A percentile compares a stretch with the other conserved stretches of the same genome.
Conservation (phyloP, 1,140 invertebrate genomes). For the Dermatophagoides farinae region DNA sequence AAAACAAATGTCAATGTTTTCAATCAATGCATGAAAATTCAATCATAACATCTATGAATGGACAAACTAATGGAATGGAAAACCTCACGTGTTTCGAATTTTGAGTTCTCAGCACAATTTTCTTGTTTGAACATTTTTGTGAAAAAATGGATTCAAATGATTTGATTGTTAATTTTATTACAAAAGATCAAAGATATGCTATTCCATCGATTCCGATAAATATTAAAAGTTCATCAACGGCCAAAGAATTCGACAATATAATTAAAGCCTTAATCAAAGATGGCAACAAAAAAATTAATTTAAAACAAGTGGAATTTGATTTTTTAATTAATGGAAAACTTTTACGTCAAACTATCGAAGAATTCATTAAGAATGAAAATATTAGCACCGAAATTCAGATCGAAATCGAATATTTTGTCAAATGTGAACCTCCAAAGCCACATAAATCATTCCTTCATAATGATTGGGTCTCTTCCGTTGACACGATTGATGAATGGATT, state of each 20-base stretch:
- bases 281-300: not conserved
- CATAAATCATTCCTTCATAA: slow-evolving; percentile 75
- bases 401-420: slow-evolving; percentile 71
- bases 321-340: slow-evolving; percentile 64
- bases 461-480: slow-evolving; percentile 80
- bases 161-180: slow-evolving; percentile 4
- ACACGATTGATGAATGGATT: slow-evolving; percentile 54
- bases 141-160: not conserved
- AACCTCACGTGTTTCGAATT: too few species aligned
- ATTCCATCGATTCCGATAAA: not conserved
- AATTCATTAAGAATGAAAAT: slow-evolving; percentile 30
- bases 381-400: slow-evolving; percentile 52
- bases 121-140: too few species aligned
- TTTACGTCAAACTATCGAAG: slow-evolving; percentile 38
- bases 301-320: slow-evolving; percentile 53
- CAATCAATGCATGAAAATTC: not conserved
- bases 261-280: not conserved
- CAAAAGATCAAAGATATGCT: slow-evolving; percentile 8
- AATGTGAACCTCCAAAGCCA: slow-evolving; percentile 64
- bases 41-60: not conserved
- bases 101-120: too few species aligned
- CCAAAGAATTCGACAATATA: not conserved
- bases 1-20: not conserved
- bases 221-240: not conserved
- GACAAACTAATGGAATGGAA: too few species aligned